Evolutionary conservation across 2,888 invertebrate genomes (phyloP).

Genomic region (Drosophila sordidula): DNA sequence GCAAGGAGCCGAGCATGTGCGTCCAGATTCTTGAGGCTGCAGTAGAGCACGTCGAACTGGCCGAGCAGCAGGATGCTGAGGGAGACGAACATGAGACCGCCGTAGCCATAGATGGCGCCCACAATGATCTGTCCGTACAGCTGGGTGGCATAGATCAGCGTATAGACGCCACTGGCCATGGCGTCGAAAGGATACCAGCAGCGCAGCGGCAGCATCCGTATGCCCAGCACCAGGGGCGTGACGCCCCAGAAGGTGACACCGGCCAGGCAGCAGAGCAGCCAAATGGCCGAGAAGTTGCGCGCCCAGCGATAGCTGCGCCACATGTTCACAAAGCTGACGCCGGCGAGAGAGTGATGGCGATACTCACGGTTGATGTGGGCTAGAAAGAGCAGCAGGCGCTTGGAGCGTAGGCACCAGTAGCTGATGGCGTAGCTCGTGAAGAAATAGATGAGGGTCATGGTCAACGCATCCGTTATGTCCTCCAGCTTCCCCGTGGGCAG

Average conservation of each 20-base stretch:
- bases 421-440: slow-evolving; percentile 70
- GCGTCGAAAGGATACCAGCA: slow-evolving; percentile 84
- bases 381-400: slow-evolving; percentile 55
- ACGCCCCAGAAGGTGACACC: slow-evolving; percentile 77
- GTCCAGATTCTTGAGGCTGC: slow-evolving; percentile 83
- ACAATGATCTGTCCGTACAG: slow-evolving; percentile 76
- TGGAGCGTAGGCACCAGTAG: slow-evolving; percentile 72
- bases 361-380: slow-evolving; percentile 65
- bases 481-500: slow-evolving; percentile 70
- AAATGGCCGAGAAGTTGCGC: slow-evolving; percentile 55
- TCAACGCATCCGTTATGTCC: slow-evolving; percentile 78
- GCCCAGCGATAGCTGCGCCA: slow-evolving; percentile 54
- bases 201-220: slow-evolving; percentile 71
- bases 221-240: slow-evolving; percentile 71
- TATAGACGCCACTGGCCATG: slow-evolving; percentile 65
- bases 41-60: slow-evolving; percentile 83
- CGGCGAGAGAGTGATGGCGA: slow-evolving; percentile 81
- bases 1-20: slow-evolving; percentile 70
- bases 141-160: slow-evolving; percentile 72
- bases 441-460: slow-evolving; percentile 77
- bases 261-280: slow-evolving; percentile 68
- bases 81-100: slow-evolving; percentile 83
- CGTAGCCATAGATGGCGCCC: slow-evolving; percentile 66
- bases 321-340: slow-evolving; percentile 77
- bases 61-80: slow-evolving; percentile 72